phyloP scores from a whole-genome alignment of 1,140 invertebrate species.

The Ceratosolen fusciceps region DNA sequence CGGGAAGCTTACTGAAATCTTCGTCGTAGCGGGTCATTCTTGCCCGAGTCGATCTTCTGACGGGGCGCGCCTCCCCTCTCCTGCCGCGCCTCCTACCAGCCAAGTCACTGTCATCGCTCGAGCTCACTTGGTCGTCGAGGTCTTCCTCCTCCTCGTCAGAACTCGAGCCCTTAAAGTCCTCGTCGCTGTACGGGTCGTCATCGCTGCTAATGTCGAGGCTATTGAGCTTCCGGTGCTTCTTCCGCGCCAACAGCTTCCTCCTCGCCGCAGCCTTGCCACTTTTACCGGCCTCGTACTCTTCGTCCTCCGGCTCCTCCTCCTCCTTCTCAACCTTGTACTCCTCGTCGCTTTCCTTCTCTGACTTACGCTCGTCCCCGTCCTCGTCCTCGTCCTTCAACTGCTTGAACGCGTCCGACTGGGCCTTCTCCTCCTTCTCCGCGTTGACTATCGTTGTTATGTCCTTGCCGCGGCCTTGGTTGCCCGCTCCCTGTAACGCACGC shows the following conservation, averaged over 20 bases:
- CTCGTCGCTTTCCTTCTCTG: constrained; percentile 67
- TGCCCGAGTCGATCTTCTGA: constrained; percentile 74
- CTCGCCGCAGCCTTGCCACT: constrained; percentile 56
- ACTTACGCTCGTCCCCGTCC: constrained; percentile 56
- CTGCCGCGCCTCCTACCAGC: constrained; percentile 63
- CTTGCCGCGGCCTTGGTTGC: constrained; percentile 87
- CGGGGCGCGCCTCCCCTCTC: constrained; percentile 65
- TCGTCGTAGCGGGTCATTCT: constrained; percentile 74
- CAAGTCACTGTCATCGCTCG: constrained; percentile 76
- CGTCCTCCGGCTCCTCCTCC: constrained; percentile 68
- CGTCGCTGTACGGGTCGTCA: constrained; percentile 85
- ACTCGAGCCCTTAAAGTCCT: constrained; percentile 86
- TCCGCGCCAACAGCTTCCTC: constrained; percentile 69
- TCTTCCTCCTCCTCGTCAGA: constrained; percentile 77
- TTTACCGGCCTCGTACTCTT: constrained; percentile 60
- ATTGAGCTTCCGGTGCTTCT: constrained; percentile 83
- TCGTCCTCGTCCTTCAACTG: constrained; percentile 55
- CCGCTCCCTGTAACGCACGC: constrained; percentile 82
- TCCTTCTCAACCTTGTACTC: constrained; percentile 73
- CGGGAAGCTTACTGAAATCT: constrained; percentile 74
- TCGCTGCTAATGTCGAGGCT: constrained; percentile 86
- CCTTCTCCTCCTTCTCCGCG: constrained; percentile 83
- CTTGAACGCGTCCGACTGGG: constrained; percentile 60
- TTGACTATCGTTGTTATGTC: constrained; percentile 91
- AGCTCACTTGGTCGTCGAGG: constrained; percentile 72